A percentile compares a stretch with the other conserved stretches of the same genome.
phyloP scores from a whole-genome alignment of 2,888 invertebrate species.

The Phytoseiulus persimilis region DNA sequence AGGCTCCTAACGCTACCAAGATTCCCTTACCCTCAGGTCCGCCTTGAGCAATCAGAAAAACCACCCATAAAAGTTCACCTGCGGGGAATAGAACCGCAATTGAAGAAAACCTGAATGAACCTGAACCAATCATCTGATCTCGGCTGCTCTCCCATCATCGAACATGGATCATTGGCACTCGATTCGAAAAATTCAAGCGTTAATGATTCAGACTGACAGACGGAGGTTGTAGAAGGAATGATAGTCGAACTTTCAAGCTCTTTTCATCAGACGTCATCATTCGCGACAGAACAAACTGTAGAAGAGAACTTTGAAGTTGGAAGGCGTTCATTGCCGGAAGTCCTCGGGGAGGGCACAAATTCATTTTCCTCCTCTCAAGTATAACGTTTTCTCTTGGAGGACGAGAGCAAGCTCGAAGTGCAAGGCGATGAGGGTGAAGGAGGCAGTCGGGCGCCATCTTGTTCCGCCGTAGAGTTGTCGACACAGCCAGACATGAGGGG shows the following conservation, averaged over 20 bases:
- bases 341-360: not conserved
- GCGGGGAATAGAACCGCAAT: not conserved
- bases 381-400: not conserved
- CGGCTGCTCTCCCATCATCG: no score
- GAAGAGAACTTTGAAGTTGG: no score
- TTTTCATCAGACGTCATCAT: no score
- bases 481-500: not conserved
- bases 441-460: not conserved
- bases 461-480: not conserved
- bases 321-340: not conserved
- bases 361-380: not conserved
- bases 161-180: no score
- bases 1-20: conserved; percentile 25
- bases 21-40: conserved; percentile 35
- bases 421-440: not conserved
- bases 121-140: no score
- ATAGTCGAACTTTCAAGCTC: no score
- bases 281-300: no score
- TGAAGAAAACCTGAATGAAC: not conserved
- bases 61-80: conserved; percentile 34
- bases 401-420: not conserved
- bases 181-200: no score
- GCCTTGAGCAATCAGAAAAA: conserved; percentile 19
- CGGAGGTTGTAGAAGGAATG: no score
- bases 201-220: no score